These are phyloP conservation scores for Athene noctua DNA, from an alignment of 2,113 vertebrate genomes.

Conservation along the genomic window DNA sequence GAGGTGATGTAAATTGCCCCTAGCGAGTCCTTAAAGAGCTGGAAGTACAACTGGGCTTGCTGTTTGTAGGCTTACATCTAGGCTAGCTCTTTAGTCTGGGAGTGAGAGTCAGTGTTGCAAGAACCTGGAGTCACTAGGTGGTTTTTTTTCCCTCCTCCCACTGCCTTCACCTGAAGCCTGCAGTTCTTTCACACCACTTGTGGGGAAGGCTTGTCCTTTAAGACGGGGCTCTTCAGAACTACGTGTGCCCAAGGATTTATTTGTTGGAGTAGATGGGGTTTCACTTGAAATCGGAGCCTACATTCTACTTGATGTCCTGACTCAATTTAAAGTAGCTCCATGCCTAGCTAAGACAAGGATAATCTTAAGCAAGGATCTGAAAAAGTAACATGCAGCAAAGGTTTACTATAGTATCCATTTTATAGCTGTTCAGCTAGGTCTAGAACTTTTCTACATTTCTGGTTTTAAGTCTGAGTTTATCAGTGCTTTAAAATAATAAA, in stretches of 20 bases:
- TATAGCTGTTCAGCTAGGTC: not conserved
- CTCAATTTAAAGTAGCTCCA: not conserved
- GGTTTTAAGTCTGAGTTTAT: not conserved
- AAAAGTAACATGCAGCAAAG: not conserved
- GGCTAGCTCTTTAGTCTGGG: not conserved
- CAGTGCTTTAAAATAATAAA: not conserved
- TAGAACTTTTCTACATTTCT: not conserved
- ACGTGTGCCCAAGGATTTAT: rapidly evolving
- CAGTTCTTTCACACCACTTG: not conserved
- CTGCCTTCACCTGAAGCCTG: not conserved
- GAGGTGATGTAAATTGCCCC: not conserved
- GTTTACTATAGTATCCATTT: not conserved
- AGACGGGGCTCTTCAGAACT: not conserved
- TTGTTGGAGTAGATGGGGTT: not conserved
- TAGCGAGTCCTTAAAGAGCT: not conserved
- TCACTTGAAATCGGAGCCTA: not conserved
- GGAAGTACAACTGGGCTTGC: not conserved
- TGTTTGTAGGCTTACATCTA: not conserved
- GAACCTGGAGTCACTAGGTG: not conserved
- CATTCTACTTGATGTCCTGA: rapidly evolving
- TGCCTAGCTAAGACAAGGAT: not conserved
- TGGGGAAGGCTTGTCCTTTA: not conserved
- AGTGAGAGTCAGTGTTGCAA: not conserved
- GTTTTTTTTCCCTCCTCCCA: not conserved
- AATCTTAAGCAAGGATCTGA: not conserved